Evolutionary conservation across 2,797 vertebrate genomes (phyloP), one percentile per base, ranked within the genome.

Genomic region (Dallia pectoralis): DNA sequence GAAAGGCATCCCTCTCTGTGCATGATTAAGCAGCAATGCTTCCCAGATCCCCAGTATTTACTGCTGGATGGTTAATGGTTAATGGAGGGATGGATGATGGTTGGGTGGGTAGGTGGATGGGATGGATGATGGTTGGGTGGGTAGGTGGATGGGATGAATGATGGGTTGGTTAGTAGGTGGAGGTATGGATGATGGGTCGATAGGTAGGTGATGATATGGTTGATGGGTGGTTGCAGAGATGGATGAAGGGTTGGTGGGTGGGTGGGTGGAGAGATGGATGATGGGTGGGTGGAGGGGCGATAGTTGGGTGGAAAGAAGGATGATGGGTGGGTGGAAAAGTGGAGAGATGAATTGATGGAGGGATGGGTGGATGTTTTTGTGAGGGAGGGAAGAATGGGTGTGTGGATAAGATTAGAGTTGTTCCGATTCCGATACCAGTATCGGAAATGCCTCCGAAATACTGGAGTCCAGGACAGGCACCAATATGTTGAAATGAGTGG

Each of bases 1-100:
- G 90, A 71, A 81, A 59, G 71, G 30, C 62, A 72, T 7, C 19
- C 15, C 51, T 75, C 49, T n/a, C 48, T 66, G 25, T 44, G 36
- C 22, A 64, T 47, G 70, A 72, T n/a, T 44, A 25, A 70, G 51
- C 64, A n/a, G 32, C 33, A 32, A 22, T 22, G 32, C 22, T 22
- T n/a, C 53, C 53, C n/a, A n/a, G 7, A 11, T n/a, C 22, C 53
- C 4, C n/a, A 44, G 40, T 56, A 25, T 56, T 56, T 56, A 56
- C 53, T 19, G 8, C n/a, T 6, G 22, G 9, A n/a, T 56, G 16
- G 3, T 16, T 18, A 33, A n/a, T n/a, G n/a, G n/a, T n/a, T n/a
- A n/a, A n/a, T n/a, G n/a, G n/a, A n/a, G n/a, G n/a, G n/a, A n/a
- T n/a, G n/a, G n/a, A n/a, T n/a, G 48, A 27, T 25, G 53, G 9